These are phyloP conservation scores for Coendou prehensilis DNA, from an alignment of 2,797 vertebrate genomes.

Conservation along the genomic window DNA sequence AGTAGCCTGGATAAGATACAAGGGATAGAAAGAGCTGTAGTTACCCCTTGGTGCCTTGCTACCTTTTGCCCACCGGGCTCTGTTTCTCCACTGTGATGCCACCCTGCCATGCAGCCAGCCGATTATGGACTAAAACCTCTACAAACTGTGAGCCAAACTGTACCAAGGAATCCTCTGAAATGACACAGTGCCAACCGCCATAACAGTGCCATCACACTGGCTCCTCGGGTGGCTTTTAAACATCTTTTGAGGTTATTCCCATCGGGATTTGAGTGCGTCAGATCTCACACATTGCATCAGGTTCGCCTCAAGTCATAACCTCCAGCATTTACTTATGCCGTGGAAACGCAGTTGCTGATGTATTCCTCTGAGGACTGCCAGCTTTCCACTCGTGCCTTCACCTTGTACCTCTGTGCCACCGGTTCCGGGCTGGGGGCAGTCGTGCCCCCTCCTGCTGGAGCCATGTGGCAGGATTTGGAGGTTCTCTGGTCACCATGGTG, in stretches of 20 bases:
- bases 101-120: too few relatives aligned
- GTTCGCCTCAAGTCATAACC: not conserved
- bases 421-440: not conserved
- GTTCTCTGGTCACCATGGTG: not conserved
- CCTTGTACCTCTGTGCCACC: not conserved
- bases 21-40: too few relatives aligned
- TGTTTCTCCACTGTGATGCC: too few relatives aligned
- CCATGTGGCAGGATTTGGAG: constrained; percentile 2
- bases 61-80: too few relatives aligned
- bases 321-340: not conserved
- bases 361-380: not conserved
- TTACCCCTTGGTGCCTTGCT: too few relatives aligned
- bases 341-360: not conserved
- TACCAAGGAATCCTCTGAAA: too few relatives aligned
- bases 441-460: not conserved
- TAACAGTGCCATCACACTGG: too few relatives aligned
- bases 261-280: not conserved
- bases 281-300: not conserved
- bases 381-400: not conserved
- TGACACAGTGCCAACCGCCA: too few relatives aligned
- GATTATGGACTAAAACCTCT: too few relatives aligned
- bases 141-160: too few relatives aligned
- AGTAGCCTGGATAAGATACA: too few relatives aligned
- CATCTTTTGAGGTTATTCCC: not conserved
- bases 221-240: not conserved